A percentile compares a stretch with the other conserved stretches of the same genome.
Conservation (phyloP, 2,888 invertebrate species). For the Zonitis immaculata region DNA sequence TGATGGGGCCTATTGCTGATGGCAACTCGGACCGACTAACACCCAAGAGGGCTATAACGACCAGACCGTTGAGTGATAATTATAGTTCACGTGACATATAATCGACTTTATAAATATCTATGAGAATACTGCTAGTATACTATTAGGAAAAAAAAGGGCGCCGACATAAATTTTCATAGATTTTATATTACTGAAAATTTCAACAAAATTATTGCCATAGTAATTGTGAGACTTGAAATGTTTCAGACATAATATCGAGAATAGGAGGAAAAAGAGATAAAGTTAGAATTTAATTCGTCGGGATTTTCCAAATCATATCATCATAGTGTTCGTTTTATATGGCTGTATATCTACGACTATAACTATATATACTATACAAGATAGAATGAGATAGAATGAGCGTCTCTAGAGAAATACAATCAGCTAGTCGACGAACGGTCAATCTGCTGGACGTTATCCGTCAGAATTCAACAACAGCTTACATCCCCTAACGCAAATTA, state of each 20-base stretch:
- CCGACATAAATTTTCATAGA: background rate
- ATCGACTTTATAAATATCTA: conserved; percentile 39
- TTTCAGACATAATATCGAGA: background rate
- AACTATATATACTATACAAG: background rate
- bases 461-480: conserved; percentile 23
- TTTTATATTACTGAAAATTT: too few species aligned
- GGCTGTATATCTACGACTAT: conserved; percentile 19
- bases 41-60: conserved; percentile 31
- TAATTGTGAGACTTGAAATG: too few species aligned
- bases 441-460: conserved; percentile 25
- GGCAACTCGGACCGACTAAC: conserved; percentile 20
- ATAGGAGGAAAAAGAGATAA: conserved; percentile 14
- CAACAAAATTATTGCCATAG: background rate
- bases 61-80: conserved; percentile 36
- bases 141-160: background rate
- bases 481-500: conserved; percentile 34
- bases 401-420: conserved; percentile 22
- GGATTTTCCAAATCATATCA: conserved; percentile 40
- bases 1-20: conserved; percentile 20
- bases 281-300: conserved; percentile 26
- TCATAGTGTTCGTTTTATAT: conserved; percentile 32
- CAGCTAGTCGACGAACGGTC: conserved; percentile 27
- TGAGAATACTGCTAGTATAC: conserved; percentile 21
- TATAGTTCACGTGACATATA: conserved; percentile 47
- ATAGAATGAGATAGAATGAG: background rate